A percentile compares a stretch with the other conserved stretches of the same genome.
Conservation (phyloP, 2,113 vertebrate species). For the Mobula birostris region DNA sequence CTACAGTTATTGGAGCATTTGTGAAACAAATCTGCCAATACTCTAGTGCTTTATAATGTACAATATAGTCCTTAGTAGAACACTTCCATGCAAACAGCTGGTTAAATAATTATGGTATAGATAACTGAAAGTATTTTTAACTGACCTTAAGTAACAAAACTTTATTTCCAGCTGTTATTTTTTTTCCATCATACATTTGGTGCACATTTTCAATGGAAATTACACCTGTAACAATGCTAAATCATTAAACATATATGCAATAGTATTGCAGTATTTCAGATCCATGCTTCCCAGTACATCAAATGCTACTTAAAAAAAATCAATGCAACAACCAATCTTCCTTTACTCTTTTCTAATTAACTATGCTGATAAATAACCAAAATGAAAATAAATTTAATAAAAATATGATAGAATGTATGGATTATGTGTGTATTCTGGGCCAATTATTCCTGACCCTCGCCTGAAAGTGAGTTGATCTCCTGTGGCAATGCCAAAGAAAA, state of each 20-base stretch:
- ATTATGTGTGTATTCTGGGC: neutral
- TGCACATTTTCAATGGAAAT: neutral
- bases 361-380: neutral
- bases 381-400: neutral
- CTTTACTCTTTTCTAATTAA: neutral
- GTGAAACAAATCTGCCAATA: constrained; percentile 11
- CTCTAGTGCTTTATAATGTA: neutral
- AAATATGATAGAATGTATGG: neutral
- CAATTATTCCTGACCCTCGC: neutral
- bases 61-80: neutral
- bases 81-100: neutral
- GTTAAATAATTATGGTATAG: neutral
- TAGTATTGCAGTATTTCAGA: neutral
- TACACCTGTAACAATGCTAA: neutral
- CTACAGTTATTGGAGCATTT: constrained; percentile 1
- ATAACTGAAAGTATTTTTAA: neutral
- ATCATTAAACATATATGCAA: neutral
- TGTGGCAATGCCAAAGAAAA: neutral
- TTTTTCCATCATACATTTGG: neutral
- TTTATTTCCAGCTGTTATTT: neutral
- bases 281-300: neutral
- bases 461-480: neutral
- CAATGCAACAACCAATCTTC: neutral
- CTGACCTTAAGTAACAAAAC: neutral
- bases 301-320: neutral